Conservation (phyloP, 2,888 invertebrate species). For the Callimorpha dominula region DNA sequence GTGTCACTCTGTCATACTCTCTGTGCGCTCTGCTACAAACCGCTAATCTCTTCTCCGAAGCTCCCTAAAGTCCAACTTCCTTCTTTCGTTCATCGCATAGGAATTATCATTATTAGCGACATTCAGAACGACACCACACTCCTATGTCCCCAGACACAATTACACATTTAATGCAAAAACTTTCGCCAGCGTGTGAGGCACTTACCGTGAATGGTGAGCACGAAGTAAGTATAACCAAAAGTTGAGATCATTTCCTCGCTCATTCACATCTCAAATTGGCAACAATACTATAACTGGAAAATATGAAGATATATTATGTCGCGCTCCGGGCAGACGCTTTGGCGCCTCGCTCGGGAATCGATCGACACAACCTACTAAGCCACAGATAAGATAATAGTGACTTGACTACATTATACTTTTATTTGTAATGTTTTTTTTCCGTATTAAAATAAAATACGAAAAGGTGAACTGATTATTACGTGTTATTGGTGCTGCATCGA, state of each 20-base stretch:
- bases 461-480: too few relatives aligned
- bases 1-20: too few relatives aligned
- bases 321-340: slow-evolving; percentile 48
- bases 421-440: background rate
- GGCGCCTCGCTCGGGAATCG: slow-evolving; percentile 58
- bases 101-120: background rate
- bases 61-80: background rate
- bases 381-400: background rate
- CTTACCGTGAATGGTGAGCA: slow-evolving; percentile 20
- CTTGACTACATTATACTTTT: slow-evolving; percentile 1
- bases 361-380: slow-evolving; percentile 33
- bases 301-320: slow-evolving; percentile 47
- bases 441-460: too few relatives aligned
- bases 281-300: slow-evolving; percentile 38
- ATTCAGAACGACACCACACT: slow-evolving; percentile 2
- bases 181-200: background rate
- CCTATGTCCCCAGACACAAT: background rate
- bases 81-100: background rate
- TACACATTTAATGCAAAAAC: slow-evolving; percentile 4
- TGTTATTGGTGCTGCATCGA: too few relatives aligned
- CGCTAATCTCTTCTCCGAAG: background rate
- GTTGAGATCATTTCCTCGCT: slow-evolving; percentile 23
- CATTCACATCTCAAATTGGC: slow-evolving; percentile 33
- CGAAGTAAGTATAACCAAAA: slow-evolving; percentile 26
- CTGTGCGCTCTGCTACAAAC: too few relatives aligned